phyloP scores from a whole-genome alignment of 1,140 invertebrate species.

The Drosophila bocki region DNA sequence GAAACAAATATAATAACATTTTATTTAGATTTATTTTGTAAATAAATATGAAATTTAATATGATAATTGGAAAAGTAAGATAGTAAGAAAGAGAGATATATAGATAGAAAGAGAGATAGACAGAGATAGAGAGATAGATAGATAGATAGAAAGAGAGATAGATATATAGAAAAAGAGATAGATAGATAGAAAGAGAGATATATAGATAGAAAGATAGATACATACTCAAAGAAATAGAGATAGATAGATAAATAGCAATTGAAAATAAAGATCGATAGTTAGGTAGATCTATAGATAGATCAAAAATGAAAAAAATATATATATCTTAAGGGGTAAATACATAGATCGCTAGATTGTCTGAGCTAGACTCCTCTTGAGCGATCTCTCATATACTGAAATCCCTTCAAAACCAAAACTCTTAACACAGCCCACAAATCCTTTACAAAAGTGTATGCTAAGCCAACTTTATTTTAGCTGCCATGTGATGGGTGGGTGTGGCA shows the following conservation, averaged over 20 bases:
- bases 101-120: background rate
- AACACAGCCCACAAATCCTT: background rate
- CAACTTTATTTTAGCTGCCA: slow-evolving; percentile 37
- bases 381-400: background rate
- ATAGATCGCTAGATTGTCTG: too few relatives aligned
- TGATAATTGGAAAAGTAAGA: background rate
- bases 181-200: background rate
- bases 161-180: background rate
- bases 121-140: background rate
- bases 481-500: slow-evolving; percentile 46
- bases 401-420: background rate
- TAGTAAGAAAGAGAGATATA: background rate
- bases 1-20: too few relatives aligned
- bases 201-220: background rate
- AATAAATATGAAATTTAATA: background rate
- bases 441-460: slow-evolving; percentile 11
- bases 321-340: too few relatives aligned
- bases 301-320: too few relatives aligned
- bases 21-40: background rate
- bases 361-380: background rate
- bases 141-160: background rate
- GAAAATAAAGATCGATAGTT: background rate
- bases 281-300: background rate
- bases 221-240: background rate
- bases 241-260: background rate